phyloP scores from a whole-genome alignment of 64 coral and sea anemone species.

The Montipora capricornis region DNA sequence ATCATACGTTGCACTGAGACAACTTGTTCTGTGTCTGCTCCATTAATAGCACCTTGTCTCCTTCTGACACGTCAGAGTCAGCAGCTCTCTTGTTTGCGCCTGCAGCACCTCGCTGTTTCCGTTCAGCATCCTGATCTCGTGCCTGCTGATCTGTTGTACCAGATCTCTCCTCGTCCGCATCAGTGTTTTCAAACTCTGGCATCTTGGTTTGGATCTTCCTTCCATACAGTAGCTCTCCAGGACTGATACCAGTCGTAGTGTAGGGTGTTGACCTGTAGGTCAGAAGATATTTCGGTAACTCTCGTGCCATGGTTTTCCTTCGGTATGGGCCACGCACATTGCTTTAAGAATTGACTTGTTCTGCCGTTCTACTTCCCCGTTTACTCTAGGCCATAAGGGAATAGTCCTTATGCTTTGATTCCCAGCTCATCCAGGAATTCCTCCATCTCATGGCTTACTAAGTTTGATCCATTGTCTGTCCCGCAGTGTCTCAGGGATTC shows the following conservation, averaged over 20 bases:
- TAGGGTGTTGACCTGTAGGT: constrained; percentile 40
- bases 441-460: constrained; percentile 46
- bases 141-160: constrained; percentile 35
- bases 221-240: constrained; percentile 28
- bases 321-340: constrained; percentile 13
- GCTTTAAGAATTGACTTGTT: constrained; percentile 41
- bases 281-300: constrained; percentile 29
- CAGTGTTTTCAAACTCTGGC: constrained; percentile 36
- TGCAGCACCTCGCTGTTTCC: constrained; percentile 44
- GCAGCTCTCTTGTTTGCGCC: constrained; percentile 21
- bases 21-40: constrained; percentile 32
- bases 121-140: constrained; percentile 23
- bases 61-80: constrained; percentile 34
- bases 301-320: constrained; percentile 42
- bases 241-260: constrained; percentile 39
- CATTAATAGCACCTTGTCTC: constrained; percentile 34
- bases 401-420: constrained; percentile 40
- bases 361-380: constrained; percentile 50
- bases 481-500: constrained; percentile 7
- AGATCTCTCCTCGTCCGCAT: background rate
- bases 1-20: constrained; percentile 10
- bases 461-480: constrained; percentile 48
- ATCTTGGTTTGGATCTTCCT: constrained; percentile 31
- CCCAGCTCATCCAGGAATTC: constrained; percentile 24
- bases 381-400: constrained; percentile 48